phyloP scores from a whole-genome alignment of 1,140 invertebrate genomes.

The Daktulosphaira vitifoliae region DNA sequence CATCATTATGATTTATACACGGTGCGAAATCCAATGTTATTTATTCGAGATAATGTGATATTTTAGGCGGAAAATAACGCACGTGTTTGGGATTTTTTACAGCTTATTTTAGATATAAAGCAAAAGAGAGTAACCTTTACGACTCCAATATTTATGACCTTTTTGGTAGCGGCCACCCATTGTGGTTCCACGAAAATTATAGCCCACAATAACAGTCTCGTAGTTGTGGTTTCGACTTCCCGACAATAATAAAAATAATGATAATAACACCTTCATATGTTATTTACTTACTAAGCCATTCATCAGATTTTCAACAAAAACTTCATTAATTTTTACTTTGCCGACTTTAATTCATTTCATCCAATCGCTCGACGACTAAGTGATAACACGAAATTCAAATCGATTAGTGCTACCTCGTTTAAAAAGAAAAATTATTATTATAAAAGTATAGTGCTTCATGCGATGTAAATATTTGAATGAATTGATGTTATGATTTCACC shows the following conservation, averaged over 20 bases:
- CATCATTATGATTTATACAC: conserved; percentile 22
- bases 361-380: no score
- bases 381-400: no score
- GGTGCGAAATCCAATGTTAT: conserved; percentile 11
- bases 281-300: neutral
- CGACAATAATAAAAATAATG: neutral
- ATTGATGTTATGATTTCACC: no score
- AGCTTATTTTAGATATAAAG: conserved; percentile 16
- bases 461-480: no score
- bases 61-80: neutral
- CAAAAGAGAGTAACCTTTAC: neutral
- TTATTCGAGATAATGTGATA: conserved; percentile 26
- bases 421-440: no score
- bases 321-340: no score
- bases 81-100: conserved; percentile 28
- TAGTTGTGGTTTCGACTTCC: neutral
- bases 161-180: neutral
- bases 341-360: no score
- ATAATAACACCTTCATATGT: neutral
- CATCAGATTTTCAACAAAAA: no score
- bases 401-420: no score
- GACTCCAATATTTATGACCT: conserved; percentile 22
- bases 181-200: conserved; percentile 11
- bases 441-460: no score
- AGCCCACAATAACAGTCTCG: neutral